Conservation (phyloP, 2,797 vertebrate genomes). For the Pyrocephalus nanus region DNA sequence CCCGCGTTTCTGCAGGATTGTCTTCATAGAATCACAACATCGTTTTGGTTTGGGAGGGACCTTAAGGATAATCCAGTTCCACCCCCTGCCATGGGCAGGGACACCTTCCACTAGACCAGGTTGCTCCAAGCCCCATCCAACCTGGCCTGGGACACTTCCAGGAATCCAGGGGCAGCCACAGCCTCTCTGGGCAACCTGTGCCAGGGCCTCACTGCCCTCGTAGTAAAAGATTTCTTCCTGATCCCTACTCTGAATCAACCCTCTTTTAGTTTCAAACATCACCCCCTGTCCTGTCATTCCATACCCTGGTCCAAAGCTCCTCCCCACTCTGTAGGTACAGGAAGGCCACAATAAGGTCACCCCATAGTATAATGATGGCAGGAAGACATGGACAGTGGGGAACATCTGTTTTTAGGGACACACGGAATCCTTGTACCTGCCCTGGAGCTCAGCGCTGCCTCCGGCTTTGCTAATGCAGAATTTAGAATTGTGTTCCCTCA, state of each 20-base stretch:
- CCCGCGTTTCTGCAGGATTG: rapidly evolving
- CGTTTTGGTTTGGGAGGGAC: neutral
- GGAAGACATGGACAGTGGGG: rapidly evolving
- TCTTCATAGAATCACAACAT: no score
- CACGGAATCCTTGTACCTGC: rapidly evolving
- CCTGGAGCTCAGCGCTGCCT: rapidly evolving
- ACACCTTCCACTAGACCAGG: neutral
- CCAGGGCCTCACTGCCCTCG: neutral
- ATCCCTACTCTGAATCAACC: neutral
- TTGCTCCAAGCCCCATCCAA: rapidly evolving
- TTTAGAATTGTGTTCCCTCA: neutral
- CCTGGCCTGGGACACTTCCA: neutral
- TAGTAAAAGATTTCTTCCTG: neutral
- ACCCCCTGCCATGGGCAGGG: neutral
- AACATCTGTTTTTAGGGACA: no score
- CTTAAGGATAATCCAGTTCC: rapidly evolving
- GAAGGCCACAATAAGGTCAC: neutral
- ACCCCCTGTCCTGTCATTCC: neutral
- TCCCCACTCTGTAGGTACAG: neutral
- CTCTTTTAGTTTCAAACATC: neutral
- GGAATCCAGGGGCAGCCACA: neutral
- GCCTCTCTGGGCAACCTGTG: neutral
- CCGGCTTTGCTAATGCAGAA: rapidly evolving
- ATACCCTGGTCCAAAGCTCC: neutral
- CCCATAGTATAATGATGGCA: rapidly evolving